Conservation (phyloP, 2,888 invertebrate species). For the Drosophila picticornis region DNA sequence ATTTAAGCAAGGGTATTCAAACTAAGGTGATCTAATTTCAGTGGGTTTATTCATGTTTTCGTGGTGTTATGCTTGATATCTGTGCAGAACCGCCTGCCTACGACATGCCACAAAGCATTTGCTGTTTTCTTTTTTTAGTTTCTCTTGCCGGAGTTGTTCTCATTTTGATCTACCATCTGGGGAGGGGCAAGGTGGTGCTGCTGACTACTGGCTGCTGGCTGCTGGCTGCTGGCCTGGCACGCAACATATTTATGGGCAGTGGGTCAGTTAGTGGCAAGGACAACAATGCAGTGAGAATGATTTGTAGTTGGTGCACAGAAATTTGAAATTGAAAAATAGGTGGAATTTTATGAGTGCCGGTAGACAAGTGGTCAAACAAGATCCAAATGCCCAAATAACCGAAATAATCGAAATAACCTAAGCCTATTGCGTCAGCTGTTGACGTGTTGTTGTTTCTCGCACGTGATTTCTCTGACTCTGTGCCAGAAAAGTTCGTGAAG, state of each 20-base stretch:
- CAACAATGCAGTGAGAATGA: constrained; percentile 64
- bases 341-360: constrained; percentile 78
- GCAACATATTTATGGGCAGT: constrained; percentile 79
- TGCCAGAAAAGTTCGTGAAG: constrained; percentile 34
- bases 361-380: constrained; percentile 51
- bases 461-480: constrained; percentile 7
- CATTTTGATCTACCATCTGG: constrained; percentile 60
- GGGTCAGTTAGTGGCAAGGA: constrained; percentile 69
- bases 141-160: constrained; percentile 38
- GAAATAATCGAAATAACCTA: constrained; percentile 17
- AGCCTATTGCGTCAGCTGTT: constrained; percentile 21
- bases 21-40: not conserved
- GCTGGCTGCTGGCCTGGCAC: constrained; percentile 57
- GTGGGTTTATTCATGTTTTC: not conserved
- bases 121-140: constrained; percentile 18
- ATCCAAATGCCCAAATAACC: constrained; percentile 1
- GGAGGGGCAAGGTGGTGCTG: constrained; percentile 18
- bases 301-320: constrained; percentile 75
- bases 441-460: constrained; percentile 21
- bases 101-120: constrained; percentile 68
- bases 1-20: not conserved
- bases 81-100: constrained; percentile 46
- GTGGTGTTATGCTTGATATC: constrained; percentile 29
- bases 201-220: constrained; percentile 29
- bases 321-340: constrained; percentile 82